Evolutionary conservation across 2,113 vertebrate genomes (phyloP).

Genomic region (Columba livia): DNA sequence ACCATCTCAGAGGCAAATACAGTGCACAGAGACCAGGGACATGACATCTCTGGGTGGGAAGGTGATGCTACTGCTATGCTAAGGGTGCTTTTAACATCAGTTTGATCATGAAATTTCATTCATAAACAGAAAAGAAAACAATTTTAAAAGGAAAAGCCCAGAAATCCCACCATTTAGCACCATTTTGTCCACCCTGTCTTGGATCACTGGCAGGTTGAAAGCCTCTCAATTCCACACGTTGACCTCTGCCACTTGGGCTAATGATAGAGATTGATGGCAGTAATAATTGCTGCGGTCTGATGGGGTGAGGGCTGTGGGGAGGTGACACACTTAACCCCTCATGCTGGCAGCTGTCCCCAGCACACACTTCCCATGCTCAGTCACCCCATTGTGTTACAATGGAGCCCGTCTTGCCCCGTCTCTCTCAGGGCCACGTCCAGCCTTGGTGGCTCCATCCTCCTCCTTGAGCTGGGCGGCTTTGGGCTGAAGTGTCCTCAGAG

Average conservation of each 20-base stretch:
- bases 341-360: background rate
- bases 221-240: background rate
- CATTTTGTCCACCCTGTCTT: background rate
- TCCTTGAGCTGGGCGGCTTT: background rate
- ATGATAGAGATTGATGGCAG: background rate
- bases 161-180: background rate
- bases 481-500: background rate
- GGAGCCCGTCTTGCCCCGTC: background rate
- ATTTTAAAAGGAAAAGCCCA: too few relatives aligned
- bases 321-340: background rate
- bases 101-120: background rate
- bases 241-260: background rate
- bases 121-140: background rate
- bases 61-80: background rate
- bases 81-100: background rate
- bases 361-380: accelerated
- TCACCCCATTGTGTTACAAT: accelerated
- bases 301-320: background rate
- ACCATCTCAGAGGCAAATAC: background rate
- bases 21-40: background rate
- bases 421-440: background rate
- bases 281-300: background rate
- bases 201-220: background rate
- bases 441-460: background rate
- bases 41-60: background rate